Percentiles rank a stretch among this genome's conserved stretches.
phyloP scores from a whole-genome alignment of 2,888 invertebrate genomes.

The Hemicrepidius hirtus region DNA sequence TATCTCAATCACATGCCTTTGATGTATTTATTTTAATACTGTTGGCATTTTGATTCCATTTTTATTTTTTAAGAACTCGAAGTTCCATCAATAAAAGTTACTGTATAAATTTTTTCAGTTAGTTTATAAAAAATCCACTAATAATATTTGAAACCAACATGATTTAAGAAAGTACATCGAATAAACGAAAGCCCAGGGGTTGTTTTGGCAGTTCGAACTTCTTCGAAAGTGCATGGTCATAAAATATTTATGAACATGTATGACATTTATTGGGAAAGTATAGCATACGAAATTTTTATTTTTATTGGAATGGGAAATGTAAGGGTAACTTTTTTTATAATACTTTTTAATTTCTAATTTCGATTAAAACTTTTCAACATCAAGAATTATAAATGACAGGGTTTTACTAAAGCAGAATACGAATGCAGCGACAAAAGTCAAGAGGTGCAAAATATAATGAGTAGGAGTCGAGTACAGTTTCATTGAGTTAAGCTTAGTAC shows the following conservation, averaged over 20 bases:
- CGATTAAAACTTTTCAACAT: no score
- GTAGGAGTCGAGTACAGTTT: constrained; percentile 13
- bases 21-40: constrained; percentile 41
- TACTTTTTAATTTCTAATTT: no score
- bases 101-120: not conserved
- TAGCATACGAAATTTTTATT: not conserved
- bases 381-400: no score
- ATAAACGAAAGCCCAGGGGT: constrained; percentile 15
- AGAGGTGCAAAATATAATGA: constrained; percentile 20
- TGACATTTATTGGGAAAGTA: constrained; percentile 14
- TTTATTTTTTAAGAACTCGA: constrained; percentile 4
- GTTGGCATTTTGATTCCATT: constrained; percentile 17
- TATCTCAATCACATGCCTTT: constrained; percentile 41
- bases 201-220: constrained; percentile 2
- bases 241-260: constrained; percentile 24
- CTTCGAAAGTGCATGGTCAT: constrained; percentile 8
- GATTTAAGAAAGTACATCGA: not conserved
- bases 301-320: no score
- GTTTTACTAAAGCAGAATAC: not conserved
- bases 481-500: constrained; percentile 24
- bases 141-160: not conserved
- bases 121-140: not conserved
- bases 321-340: no score
- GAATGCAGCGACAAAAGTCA: constrained; percentile 1
- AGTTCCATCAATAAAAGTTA: not conserved